Evolutionary conservation across 1,140 invertebrate genomes (phyloP), one percentile per base, ranked within the genome.

Genomic region (Heliconius himera): DNA sequence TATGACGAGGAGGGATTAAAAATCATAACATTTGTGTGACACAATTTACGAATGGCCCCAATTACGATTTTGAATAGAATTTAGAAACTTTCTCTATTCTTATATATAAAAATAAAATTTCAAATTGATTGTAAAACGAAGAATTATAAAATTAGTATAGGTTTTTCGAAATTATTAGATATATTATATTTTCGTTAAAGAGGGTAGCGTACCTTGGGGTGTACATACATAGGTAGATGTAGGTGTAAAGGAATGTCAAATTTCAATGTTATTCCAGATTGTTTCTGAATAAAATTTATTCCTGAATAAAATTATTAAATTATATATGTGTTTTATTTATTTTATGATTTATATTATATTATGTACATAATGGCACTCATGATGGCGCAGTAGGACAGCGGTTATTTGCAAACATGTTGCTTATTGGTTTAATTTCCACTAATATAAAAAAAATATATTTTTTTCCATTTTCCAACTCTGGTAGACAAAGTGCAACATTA

Each of bases 261-360:
- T 86, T 90, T 88, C 84, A 82, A 88, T 87, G 85, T 90, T 89
- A 85, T 91, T 90, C 89, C 73, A 85, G 76, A 86, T 90, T 89
- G 86, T 88, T 86, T 90, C 84, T 85, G 82, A 89, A 88, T 87
- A 91, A 88, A 91, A 90, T 93, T 88, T 91, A 93, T 91, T 91
- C 90, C 89, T 81, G 81, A 93, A 91, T 93, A 93, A 93, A 93
- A 85, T 85, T 77, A 91, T 84, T 78, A 88, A 78, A 76, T 80
- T 82, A 83, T 66, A 26, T 60, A 75, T 71, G 49, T 78, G 72
- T 26, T 77, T 79, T 82, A 77, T 81, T 79, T 54, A 78, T 85
- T 82, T 60, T 20, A 51, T 20, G 41, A 16, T 46, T 16, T 4
- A 16, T 16, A 16, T 46, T 46, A 46, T 46, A 36, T 36, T 6